Evolutionary conservation across 2,113 vertebrate species (phyloP).

Genomic region (Isichthys henryi): DNA sequence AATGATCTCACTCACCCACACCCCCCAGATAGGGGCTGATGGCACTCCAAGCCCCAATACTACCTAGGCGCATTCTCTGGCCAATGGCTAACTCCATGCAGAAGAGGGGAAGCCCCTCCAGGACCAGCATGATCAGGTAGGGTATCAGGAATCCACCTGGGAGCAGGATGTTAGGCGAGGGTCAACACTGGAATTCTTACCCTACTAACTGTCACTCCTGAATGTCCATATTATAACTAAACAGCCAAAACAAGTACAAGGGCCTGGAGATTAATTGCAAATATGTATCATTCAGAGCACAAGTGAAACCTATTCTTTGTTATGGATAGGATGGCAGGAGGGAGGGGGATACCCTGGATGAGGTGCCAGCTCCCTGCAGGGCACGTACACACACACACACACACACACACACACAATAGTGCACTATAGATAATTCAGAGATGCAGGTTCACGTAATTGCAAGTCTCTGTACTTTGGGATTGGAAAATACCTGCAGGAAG

Average conservation of each 20-base stretch:
- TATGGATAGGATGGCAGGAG: not conserved
- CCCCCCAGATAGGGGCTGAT: slow-evolving; percentile 84
- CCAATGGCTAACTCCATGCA: slow-evolving; percentile 85
- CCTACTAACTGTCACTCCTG: not conserved
- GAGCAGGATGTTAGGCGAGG: not conserved
- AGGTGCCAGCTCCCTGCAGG: not conserved
- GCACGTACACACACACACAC: not conserved
- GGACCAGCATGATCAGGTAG: slow-evolving; percentile 76
- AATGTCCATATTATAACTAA: not conserved
- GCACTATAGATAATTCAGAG: not conserved
- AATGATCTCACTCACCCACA: slow-evolving; percentile 62
- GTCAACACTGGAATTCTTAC: not conserved
- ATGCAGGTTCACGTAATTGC: not conserved
- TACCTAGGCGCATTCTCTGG: slow-evolving; percentile 83
- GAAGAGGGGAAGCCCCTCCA: slow-evolving; percentile 82
- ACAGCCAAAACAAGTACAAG: not conserved
- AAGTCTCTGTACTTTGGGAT: not conserved
- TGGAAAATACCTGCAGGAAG: not conserved
- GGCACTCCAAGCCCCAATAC: slow-evolving; percentile 77
- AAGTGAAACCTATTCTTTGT: not conserved
- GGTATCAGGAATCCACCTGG: slow-evolving; percentile 88
- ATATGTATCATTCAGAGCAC: not conserved
- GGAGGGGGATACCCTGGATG: not conserved
- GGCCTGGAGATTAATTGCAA: not conserved
- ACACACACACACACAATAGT: not conserved